phyloP scores from a whole-genome alignment of 2,888 invertebrate genomes.

The Empis stercorea region DNA sequence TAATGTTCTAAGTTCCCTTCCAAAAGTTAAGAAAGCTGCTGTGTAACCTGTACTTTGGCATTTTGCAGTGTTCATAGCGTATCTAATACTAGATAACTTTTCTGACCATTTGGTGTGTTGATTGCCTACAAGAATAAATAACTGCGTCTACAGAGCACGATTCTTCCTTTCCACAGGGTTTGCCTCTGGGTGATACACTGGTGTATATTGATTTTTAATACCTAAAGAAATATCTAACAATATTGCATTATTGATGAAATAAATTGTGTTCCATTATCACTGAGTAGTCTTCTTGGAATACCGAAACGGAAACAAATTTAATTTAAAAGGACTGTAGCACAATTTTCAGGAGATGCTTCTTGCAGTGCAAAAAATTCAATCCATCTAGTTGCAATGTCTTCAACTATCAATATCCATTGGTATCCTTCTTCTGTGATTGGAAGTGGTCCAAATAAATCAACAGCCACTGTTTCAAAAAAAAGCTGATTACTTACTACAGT shows the following conservation, averaged over 20 bases:
- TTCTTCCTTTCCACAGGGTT: no score
- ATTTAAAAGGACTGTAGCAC: slow-evolving; percentile 19
- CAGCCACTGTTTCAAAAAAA: slow-evolving; percentile 13
- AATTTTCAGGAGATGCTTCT: slow-evolving; percentile 20
- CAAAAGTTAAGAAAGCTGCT: slow-evolving; percentile 26
- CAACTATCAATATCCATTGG: slow-evolving; percentile 18
- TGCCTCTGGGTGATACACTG: slow-evolving; percentile 13
- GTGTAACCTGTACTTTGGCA: slow-evolving; percentile 21
- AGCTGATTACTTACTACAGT: slow-evolving; percentile 11
- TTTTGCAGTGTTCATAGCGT: slow-evolving; percentile 26
- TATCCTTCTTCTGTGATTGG: no score
- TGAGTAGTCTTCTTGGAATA: slow-evolving; percentile 20
- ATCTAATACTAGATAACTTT: slow-evolving; percentile 23
- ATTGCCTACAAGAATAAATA: no score
- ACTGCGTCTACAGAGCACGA: no score
- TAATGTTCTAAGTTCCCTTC: slow-evolving; percentile 23
- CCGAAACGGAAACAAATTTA: slow-evolving; percentile 26
- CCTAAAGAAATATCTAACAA: slow-evolving; percentile 10
- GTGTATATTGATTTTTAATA: no score
- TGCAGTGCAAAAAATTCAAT: slow-evolving; percentile 22
- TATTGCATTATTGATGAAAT: slow-evolving; percentile 25
- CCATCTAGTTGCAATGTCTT: slow-evolving; percentile 20
- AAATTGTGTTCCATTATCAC: slow-evolving; percentile 28
- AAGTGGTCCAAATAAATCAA: no score
- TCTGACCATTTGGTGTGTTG: slow-evolving; percentile 5